phyloP scores from a whole-genome alignment of 35 echinoderm and acorn worm species.

The Eucidaris tribuloides region DNA sequence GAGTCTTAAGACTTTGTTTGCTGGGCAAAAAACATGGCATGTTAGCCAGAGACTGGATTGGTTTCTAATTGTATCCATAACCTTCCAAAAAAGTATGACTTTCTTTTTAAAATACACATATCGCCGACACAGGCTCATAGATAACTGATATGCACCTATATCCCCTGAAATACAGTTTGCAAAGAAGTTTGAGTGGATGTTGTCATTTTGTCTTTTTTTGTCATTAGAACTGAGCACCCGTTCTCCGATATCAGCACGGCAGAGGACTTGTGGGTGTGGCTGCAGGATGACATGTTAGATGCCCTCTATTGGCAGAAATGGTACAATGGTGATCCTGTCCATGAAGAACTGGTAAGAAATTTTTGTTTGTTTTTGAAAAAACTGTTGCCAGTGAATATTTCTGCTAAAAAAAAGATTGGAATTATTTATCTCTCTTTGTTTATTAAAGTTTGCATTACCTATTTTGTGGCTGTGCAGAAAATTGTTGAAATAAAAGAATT shows the following conservation, averaged over 20 bases:
- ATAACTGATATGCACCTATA: too few species aligned
- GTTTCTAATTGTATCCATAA: too few species aligned
- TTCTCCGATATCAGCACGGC: slow-evolving; percentile 65
- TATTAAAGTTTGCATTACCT: background rate
- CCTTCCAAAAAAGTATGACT: too few species aligned
- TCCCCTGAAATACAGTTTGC: background rate
- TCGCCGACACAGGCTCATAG: too few species aligned
- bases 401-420: too few species aligned
- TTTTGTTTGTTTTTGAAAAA: too few species aligned
- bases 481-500: background rate
- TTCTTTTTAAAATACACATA: too few species aligned
- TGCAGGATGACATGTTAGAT: slow-evolving; percentile 76
- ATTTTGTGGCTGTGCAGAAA: background rate
- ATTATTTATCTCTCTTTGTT: background rate
- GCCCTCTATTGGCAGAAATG: slow-evolving; percentile 66
- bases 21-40: too few species aligned
- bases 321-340: slow-evolving; percentile 45
- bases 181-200: background rate
- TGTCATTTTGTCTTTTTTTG: background rate
- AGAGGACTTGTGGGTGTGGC: slow-evolving; percentile 72
- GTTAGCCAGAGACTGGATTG: too few species aligned
- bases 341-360: slow-evolving; percentile 50
- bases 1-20: too few species aligned
- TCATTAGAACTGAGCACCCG: slow-evolving; percentile 56
- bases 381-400: too few species aligned